These are phyloP conservation scores for Oncorhynchus keta DNA, from an alignment of 2,113 vertebrate species.

Conservation along the genomic window DNA sequence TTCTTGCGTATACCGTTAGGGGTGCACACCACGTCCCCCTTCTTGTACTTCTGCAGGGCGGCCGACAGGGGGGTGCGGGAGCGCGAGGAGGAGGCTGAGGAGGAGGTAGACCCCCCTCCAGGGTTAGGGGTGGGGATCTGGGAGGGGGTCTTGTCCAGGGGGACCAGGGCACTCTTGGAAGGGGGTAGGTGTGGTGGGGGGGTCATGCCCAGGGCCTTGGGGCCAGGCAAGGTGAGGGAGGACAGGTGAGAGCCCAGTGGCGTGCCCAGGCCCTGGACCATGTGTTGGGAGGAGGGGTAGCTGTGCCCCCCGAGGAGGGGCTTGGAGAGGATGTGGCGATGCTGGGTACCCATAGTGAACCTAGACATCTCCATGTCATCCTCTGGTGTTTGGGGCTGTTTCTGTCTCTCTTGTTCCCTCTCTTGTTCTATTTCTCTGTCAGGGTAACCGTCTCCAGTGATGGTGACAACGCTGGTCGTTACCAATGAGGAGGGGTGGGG, in stretches of 20 bases:
- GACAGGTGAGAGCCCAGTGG: slow-evolving; percentile 39
- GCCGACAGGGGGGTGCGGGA: slow-evolving; percentile 83
- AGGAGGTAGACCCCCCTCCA: slow-evolving; percentile 50
- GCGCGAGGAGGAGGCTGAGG: slow-evolving; percentile 73
- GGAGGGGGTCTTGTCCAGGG: slow-evolving; percentile 57
- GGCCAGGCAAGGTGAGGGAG: slow-evolving; percentile 40
- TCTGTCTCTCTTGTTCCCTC: slow-evolving; percentile 51
- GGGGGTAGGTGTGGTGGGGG: slow-evolving; percentile 65
- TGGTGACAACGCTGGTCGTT: slow-evolving; percentile 31
- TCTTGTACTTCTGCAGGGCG: slow-evolving; percentile 90
- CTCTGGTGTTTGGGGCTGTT: slow-evolving; percentile 65
- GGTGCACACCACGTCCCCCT: slow-evolving; percentile 90
- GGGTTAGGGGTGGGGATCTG: slow-evolving; percentile 63
- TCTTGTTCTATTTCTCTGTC: slow-evolving; percentile 36
- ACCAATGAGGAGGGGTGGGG: slow-evolving; percentile 50
- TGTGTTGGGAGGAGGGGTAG: slow-evolving; percentile 60
- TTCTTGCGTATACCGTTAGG: slow-evolving; percentile 92
- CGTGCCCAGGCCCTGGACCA: slow-evolving; percentile 57
- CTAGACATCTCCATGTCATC: slow-evolving; percentile 74
- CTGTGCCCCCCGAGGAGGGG: slow-evolving; percentile 34
- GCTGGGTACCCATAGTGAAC: slow-evolving; percentile 68
- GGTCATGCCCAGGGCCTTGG: slow-evolving; percentile 47
- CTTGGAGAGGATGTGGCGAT: slow-evolving; percentile 68
- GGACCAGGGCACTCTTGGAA: slow-evolving; percentile 10
- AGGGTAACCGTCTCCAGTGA: slow-evolving; percentile 33